Percentiles rank a stretch among this genome's conserved stretches.
phyloP scores from a whole-genome alignment of 1,140 invertebrate genomes.

The Aphelinus atriplicis region DNA sequence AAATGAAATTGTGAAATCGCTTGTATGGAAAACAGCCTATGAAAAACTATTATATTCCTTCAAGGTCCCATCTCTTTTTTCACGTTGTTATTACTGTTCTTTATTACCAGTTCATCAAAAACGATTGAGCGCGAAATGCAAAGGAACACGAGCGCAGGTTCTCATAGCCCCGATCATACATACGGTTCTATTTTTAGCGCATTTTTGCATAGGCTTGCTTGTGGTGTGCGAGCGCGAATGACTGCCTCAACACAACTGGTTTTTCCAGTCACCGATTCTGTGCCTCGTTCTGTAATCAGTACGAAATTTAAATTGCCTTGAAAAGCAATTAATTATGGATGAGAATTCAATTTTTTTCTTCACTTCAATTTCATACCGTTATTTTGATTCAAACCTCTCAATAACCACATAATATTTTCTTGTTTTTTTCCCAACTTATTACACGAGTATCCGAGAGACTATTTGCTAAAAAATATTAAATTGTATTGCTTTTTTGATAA shows the following conservation, averaged over 20 bases:
- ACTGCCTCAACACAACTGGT: not conserved
- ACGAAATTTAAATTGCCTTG: constrained; percentile 16
- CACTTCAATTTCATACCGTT: no score
- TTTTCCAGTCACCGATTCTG: constrained; percentile 10
- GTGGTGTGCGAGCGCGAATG: not conserved
- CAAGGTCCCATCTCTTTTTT: no score
- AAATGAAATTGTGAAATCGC: no score
- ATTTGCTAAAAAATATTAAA: no score
- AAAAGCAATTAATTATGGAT: constrained; percentile 2
- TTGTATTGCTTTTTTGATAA: no score
- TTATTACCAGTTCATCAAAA: constrained; percentile 3
- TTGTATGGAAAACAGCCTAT: no score
- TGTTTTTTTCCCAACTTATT: no score
- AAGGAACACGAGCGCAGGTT: not conserved
- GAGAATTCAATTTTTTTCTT: constrained; percentile 1
- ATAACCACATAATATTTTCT: no score
- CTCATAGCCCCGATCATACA: not conserved
- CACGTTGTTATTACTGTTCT: no score
- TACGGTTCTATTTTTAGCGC: constrained; percentile 15
- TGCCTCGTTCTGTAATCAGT: constrained; percentile 3
- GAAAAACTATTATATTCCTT: no score
- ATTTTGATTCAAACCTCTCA: no score
- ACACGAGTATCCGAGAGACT: no score
- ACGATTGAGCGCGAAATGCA: not conserved
- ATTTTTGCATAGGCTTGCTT: not conserved